Evolutionary conservation across 2,113 vertebrate species (phyloP).

Genomic region (Polyodon spathula): DNA sequence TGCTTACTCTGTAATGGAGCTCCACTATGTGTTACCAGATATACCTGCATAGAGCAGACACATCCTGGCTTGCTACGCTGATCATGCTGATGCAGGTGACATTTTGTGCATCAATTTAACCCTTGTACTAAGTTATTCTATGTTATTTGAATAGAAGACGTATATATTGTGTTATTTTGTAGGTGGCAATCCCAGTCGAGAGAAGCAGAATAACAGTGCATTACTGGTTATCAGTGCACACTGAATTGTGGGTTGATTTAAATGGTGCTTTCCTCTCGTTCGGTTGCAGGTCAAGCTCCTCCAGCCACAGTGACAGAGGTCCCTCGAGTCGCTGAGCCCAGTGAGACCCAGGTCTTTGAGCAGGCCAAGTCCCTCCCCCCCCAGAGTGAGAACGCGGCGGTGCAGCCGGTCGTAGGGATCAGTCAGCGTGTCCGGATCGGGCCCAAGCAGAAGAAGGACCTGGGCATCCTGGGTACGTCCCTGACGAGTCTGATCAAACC

Average conservation of each 20-base stretch:
- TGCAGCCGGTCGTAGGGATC: constrained; percentile 75
- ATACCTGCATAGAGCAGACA: too few relatives aligned
- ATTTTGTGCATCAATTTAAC: too few relatives aligned
- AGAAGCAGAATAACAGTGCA: too few relatives aligned
- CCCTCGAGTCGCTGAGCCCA: neutral
- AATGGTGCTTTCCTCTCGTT: too few relatives aligned
- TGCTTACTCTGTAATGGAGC: too few relatives aligned
- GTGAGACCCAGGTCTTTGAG: constrained; percentile 37
- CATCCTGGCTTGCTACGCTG: too few relatives aligned
- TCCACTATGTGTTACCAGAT: too few relatives aligned
- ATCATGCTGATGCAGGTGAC: too few relatives aligned
- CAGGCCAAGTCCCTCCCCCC: constrained; percentile 39
- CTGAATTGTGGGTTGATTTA: too few relatives aligned
- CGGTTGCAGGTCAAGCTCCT: neutral
- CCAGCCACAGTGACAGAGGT: constrained; percentile 7
- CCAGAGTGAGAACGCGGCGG: constrained; percentile 50
- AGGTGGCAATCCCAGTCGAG: neutral
- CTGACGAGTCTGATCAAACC: neutral
- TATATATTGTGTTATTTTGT: too few relatives aligned
- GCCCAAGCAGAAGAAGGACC: constrained; percentile 80
- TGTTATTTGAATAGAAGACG: neutral
- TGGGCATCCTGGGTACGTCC: constrained; percentile 69
- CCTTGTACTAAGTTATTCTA: too few relatives aligned
- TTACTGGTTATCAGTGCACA: too few relatives aligned
- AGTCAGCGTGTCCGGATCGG: constrained; percentile 71